Evolutionary conservation across 2,113 vertebrate genomes (phyloP).

Genomic region (Empidonax traillii): DNA sequence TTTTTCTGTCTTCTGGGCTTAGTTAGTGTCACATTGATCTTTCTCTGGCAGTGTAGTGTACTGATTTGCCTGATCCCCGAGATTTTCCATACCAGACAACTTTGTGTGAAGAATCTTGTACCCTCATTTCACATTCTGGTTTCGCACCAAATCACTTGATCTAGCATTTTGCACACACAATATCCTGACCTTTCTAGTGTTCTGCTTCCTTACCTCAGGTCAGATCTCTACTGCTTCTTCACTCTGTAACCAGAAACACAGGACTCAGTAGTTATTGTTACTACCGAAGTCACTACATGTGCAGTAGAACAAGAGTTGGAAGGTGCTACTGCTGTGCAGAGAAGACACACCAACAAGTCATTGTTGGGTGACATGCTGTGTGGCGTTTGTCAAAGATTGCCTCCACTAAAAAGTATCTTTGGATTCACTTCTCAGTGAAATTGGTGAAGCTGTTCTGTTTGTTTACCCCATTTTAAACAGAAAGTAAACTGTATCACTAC

Average conservation of each 20-base stretch:
- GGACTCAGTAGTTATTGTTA: background rate
- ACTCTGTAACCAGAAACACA: background rate
- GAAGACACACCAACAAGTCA: background rate
- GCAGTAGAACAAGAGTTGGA: background rate
- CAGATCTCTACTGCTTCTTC: background rate
- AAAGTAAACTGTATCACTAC: background rate
- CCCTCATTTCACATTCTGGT: background rate
- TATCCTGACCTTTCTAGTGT: background rate
- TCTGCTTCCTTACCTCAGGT: background rate
- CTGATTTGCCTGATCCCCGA: background rate
- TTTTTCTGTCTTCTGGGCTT: background rate
- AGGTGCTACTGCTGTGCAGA: background rate
- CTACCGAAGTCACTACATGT: background rate
- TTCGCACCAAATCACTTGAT: rapidly evolving
- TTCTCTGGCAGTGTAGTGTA: background rate
- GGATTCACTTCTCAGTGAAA: background rate
- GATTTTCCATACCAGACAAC: background rate
- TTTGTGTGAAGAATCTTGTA: background rate
- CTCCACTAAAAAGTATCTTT: background rate
- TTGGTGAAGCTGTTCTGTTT: background rate
- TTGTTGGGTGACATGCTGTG: background rate
- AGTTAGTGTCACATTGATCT: background rate
- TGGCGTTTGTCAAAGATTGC: background rate
- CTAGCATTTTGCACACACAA: background rate
- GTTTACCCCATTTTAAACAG: background rate